phyloP scores from a whole-genome alignment of 1,140 invertebrate species.

The Rhopalosiphum maidis region DNA sequence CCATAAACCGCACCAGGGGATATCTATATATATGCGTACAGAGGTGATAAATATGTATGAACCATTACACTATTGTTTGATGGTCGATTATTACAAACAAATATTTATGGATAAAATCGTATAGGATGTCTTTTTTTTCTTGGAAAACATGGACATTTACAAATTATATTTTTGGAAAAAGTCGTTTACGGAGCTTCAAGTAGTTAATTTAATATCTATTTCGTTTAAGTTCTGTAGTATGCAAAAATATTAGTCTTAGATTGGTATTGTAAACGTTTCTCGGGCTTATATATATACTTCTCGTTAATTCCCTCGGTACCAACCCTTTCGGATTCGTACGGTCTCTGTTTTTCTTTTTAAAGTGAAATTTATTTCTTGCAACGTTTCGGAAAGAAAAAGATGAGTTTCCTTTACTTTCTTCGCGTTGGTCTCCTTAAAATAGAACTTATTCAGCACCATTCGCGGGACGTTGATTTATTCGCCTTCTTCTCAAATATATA shows the following conservation, averaged over 20 bases:
- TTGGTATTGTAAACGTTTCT: constrained; percentile 5
- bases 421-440: constrained; percentile 36
- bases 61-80: constrained; percentile 22
- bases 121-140: neutral
- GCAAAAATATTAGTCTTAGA: neutral
- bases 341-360: constrained; percentile 35
- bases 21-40: neutral
- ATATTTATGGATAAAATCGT: neutral
- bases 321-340: neutral
- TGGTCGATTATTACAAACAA: constrained; percentile 27
- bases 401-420: constrained; percentile 44
- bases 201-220: neutral
- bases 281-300: neutral
- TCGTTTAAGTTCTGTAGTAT: neutral
- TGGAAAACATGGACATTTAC: neutral
- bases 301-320: constrained; percentile 26
- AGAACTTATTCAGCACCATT: constrained; percentile 55
- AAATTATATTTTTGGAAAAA: neutral
- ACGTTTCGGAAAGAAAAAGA: constrained; percentile 53
- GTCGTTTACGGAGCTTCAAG: neutral
- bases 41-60: constrained; percentile 27
- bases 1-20: constrained; percentile 9
- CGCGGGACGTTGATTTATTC: constrained; percentile 56
- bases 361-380: constrained; percentile 51
- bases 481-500: constrained; percentile 54